phyloP scores from a whole-genome alignment of 2,888 invertebrate species.

The Tenthredo notha region DNA sequence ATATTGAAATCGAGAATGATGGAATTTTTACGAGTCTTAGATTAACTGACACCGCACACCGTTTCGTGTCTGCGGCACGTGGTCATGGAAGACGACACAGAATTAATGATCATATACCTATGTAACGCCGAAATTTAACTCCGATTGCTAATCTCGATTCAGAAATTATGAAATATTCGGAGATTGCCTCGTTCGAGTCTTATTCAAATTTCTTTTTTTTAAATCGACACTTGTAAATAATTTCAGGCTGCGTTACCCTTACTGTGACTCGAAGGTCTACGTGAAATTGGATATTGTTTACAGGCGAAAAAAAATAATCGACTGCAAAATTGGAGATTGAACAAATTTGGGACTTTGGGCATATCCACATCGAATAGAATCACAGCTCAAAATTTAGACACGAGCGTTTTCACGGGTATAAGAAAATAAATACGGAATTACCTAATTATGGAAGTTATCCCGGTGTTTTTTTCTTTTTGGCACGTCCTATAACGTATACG shows the following conservation, averaged over 20 bases:
- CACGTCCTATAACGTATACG: neutral
- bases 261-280: neutral
- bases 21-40: neutral
- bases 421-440: neutral
- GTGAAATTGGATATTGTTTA: neutral
- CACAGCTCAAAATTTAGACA: neutral
- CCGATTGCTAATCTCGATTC: neutral
- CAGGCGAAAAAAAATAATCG: neutral
- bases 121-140: neutral
- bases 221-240: too few species aligned
- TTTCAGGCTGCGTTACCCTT: too few species aligned
- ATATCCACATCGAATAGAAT: neutral
- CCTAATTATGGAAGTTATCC: neutral
- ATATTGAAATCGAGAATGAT: slow-evolving; percentile 6
- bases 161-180: neutral
- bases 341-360: neutral
- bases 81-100: slow-evolving; percentile 30
- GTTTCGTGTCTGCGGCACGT: neutral
- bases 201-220: too few species aligned
- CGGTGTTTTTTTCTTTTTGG: neutral
- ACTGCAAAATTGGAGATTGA: neutral
- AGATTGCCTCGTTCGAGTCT: neutral
- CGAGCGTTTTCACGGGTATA: neutral
- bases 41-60: neutral
- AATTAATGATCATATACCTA: neutral